Evolutionary conservation across 1,140 invertebrate genomes (phyloP), one percentile per base, ranked within the genome.

Genomic region (Danaus plexippus): DNA sequence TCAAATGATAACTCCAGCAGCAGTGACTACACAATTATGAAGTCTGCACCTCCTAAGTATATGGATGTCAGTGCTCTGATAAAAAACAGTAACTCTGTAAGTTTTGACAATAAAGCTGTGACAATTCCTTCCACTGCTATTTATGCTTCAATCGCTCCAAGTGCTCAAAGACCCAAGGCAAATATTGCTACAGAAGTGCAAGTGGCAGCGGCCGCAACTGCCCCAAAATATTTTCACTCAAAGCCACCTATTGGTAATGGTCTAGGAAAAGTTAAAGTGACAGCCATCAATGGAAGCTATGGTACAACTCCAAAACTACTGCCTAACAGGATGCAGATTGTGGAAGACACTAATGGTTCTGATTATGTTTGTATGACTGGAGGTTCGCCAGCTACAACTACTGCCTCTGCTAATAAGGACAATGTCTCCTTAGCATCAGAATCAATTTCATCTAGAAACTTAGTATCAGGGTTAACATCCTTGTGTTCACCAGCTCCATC

Each of bases 291-390:
- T 74, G 80, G 80, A 53, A 68, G 68, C 11, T 84, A 74, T 59
- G 72, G 53, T 64, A 12, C 67, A 2, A 82, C 73, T 46, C 63
- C 75, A 6, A 73, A 73, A 48, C 54, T 65, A 45, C 60, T 69
- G n/a, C 69, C 65, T 18, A 79, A 66, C 47, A 75, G 85, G 64
- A 81, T 88, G 79, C 78, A 85, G 50, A 86, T 88, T 60, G 70
- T 87, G 9, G 91, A 92, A 65, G 91, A 92, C 53, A 89, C 89
- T 22, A 91, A 91, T 74, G 89, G 89, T 53, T 91, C 91, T n/a
- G 91, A 92, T 66, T 92, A 92, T 83, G 91, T 92, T 7, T 92
- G 91, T 70, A 92, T 92, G 91, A 92, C 90, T 9, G 90, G 90
- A 10, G 91, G 90, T 44, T 77, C 88, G 15, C 76, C 88, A 32